A percentile compares a stretch with the other conserved stretches of the same genome.
phyloP scores from a whole-genome alignment of 2,113 vertebrate genomes.

The Cyprinus carpio region DNA sequence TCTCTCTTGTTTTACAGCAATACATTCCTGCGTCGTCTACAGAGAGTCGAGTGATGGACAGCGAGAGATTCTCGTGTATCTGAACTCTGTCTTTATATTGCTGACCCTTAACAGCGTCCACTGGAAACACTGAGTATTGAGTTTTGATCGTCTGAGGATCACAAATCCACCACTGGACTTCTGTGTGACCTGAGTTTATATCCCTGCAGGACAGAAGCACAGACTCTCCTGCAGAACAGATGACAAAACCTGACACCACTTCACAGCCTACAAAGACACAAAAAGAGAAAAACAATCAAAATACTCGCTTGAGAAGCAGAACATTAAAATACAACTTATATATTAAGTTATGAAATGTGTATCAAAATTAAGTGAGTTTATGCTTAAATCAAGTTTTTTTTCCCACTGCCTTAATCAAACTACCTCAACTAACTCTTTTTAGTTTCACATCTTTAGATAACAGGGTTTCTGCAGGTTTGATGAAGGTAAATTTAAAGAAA shows the following conservation, averaged over 20 bases:
- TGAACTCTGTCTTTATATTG: not conserved
- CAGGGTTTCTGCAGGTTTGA: too few species aligned
- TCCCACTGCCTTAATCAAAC: too few species aligned
- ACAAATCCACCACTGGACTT: not conserved
- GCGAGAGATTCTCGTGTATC: not conserved
- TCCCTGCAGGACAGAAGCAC: slow-evolving; percentile 1
- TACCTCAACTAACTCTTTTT: too few species aligned
- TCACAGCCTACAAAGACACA: not conserved
- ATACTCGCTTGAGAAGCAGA: too few species aligned
- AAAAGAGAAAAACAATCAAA: too few species aligned
- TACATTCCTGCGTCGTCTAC: not conserved
- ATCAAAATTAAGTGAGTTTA: too few species aligned
- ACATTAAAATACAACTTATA: too few species aligned
- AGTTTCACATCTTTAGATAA: too few species aligned
- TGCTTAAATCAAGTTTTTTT: too few species aligned
- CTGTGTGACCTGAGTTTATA: not conserved
- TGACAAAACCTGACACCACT: rapidly evolving
- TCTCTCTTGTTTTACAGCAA: not conserved
- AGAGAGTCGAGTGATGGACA: not conserved
- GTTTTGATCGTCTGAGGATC: rapidly evolving
- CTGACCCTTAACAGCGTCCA: not conserved
- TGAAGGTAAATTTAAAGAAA: too few species aligned
- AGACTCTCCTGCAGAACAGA: not conserved
- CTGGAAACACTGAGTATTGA: not conserved
- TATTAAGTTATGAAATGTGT: too few species aligned